Conservation (phyloP, 2,797 vertebrate genomes). For the Momotus momota region DNA sequence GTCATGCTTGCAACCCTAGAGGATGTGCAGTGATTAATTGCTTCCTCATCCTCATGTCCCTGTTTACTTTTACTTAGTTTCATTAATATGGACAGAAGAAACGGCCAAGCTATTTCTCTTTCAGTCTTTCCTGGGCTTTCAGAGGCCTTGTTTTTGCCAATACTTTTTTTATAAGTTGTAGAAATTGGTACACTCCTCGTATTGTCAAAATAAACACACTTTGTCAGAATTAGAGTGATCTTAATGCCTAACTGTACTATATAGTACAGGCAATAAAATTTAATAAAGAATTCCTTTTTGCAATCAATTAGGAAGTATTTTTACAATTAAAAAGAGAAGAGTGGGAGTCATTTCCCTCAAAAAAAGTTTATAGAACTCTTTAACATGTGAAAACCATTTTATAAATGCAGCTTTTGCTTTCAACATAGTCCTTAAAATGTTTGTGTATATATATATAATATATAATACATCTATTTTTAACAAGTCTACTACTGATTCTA, state of each 20-base stretch:
- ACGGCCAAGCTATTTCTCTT: background rate
- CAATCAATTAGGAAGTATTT: background rate
- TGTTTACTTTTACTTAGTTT: background rate
- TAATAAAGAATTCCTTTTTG: background rate
- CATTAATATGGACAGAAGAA: background rate
- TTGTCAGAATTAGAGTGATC: background rate
- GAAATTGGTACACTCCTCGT: background rate
- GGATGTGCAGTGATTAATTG: background rate
- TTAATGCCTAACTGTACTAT: background rate
- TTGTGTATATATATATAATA: background rate
- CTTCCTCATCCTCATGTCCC: background rate
- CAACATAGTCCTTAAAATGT: background rate
- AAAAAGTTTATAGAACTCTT: background rate
- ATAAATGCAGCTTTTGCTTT: background rate
- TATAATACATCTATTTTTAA: background rate
- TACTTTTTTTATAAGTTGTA: background rate
- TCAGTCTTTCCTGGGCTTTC: background rate
- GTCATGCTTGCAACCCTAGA: background rate
- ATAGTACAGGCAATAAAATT: background rate
- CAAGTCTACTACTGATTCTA: background rate
- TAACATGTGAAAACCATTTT: background rate
- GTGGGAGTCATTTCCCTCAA: background rate
- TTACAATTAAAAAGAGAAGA: background rate
- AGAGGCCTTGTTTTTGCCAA: background rate
- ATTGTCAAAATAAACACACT: background rate